Evolutionary conservation across 2,797 vertebrate species (phyloP).

Genomic region (Ctenochaetus hawaiiensis): DNA sequence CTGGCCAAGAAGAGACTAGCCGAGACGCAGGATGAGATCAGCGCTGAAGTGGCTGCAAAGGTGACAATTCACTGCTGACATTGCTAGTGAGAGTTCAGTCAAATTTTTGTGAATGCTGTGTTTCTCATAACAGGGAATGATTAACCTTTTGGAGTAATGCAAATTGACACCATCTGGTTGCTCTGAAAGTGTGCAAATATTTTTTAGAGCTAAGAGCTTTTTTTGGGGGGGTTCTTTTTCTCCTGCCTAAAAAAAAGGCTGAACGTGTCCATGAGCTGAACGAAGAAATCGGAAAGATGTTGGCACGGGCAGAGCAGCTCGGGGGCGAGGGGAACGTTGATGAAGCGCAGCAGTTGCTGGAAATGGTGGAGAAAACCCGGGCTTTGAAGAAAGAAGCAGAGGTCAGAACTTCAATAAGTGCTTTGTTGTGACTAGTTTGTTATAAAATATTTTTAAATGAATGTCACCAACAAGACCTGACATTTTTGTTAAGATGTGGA

Average conservation of each 20-base stretch:
- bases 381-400: constrained; percentile 96
- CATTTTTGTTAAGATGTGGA: too few relatives aligned
- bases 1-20: constrained; percentile 97
- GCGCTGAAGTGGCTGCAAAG: constrained; percentile 97
- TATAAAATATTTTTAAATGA: too few relatives aligned
- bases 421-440: neutral
- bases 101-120: neutral
- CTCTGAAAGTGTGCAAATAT: neutral
- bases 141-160: neutral
- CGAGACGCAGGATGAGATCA: constrained; percentile 99
- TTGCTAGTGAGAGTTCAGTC: neutral
- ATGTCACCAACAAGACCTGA: neutral
- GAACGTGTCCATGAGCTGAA: constrained; percentile 98
- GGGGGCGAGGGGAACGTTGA: constrained; percentile 98
- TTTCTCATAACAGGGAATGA: neutral
- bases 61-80: constrained; percentile 75
- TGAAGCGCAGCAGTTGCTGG: constrained; percentile 96
- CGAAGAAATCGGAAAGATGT: constrained; percentile 97
- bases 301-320: constrained; percentile 96
- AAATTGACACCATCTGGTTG: neutral
- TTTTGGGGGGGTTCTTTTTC: neutral
- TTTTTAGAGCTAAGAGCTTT: neutral
- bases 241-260: constrained; percentile 83
- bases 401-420: constrained; percentile 80
- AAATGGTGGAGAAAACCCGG: constrained; percentile 97